These are phyloP conservation scores for Tangara arthus DNA, from an alignment of 2,797 vertebrate species.

Conservation along the genomic window DNA sequence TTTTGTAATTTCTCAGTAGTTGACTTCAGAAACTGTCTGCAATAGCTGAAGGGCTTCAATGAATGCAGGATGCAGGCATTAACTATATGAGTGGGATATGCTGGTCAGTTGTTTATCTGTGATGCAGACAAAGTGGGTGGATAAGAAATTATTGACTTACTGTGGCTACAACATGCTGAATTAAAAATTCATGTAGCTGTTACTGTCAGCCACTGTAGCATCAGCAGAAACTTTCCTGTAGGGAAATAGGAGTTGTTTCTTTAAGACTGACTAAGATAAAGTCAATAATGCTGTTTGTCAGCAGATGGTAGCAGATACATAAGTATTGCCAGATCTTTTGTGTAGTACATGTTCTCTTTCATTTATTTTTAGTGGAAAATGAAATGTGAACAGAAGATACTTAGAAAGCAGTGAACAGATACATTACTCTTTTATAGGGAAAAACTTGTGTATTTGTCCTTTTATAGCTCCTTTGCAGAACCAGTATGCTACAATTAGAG, in stretches of 20 bases:
- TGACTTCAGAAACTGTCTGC: neutral
- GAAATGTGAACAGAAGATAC: neutral
- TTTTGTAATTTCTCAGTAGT: neutral
- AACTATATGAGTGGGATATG: neutral
- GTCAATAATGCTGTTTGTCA: conserved; percentile 26
- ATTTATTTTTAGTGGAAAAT: neutral
- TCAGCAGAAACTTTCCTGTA: neutral
- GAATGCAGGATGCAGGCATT: neutral
- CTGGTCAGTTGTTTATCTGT: neutral
- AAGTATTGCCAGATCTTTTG: neutral
- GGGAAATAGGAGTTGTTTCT: neutral
- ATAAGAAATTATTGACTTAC: neutral
- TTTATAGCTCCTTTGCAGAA: neutral
- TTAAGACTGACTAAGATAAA: neutral
- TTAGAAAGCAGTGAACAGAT: neutral
- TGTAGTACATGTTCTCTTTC: neutral
- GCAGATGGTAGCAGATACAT: conserved; percentile 53
- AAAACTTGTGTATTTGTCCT: neutral
- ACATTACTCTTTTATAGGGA: neutral
- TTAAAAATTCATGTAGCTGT: neutral
- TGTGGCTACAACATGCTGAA: neutral
- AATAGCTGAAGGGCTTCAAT: neutral
- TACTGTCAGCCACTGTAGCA: neutral
- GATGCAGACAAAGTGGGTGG: neutral
- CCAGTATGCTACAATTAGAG: neutral